Base-by-base conservation (phyloP, 2,113 vertebrate genomes). In the Trogon melanurus region DNA sequence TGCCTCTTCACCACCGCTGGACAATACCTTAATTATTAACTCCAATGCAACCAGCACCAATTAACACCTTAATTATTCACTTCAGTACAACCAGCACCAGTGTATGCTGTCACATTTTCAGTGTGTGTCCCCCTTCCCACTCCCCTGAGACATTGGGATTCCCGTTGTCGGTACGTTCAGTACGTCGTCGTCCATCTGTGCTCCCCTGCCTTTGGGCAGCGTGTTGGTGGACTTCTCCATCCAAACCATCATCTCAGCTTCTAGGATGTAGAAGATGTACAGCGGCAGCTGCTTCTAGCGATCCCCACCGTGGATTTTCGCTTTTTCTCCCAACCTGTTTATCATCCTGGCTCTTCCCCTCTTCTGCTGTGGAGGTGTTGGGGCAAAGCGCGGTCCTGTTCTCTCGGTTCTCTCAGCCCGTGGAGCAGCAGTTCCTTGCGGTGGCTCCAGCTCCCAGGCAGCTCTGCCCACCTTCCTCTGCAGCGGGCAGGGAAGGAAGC, bases 151-250 rank as follows among this genome's bases (percentile, higher is more conserved):
- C 9, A 2, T 32, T 38, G 1, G 0, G 8, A 30, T 70, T 85
- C 56, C 25, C 0, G 0, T 16, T 1, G 1, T 14, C 9, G 44
- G 16, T 58, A 10, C 0, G 1, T 41, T 41, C 41, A 41, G 41
- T 41, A 41, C 41, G 41, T 41, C 41, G 41, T 41, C 13, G 41
- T 41, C 45, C 25, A 4, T 27, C 27, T 32, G 25, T 16, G 29
- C 69, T 80, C 7, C 26, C 30, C 30, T 3, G 0, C 38, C 47
- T 56, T 8, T 8, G 8, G 62, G 58, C 23, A 26, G 19, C 4
- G 10, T 1, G 0, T 65, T 32, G 51, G 36, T 53, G 26, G 62
- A 15, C 36, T 47, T 71, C 56, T 75, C 62, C 23, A 19, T 69
- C 47, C 36, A n/a, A 8, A 48, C 45, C 11, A 3, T 51, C 30